Evolutionary conservation across 2,113 vertebrate genomes (phyloP).

Genomic region (Hippoglossus stenolepis): DNA sequence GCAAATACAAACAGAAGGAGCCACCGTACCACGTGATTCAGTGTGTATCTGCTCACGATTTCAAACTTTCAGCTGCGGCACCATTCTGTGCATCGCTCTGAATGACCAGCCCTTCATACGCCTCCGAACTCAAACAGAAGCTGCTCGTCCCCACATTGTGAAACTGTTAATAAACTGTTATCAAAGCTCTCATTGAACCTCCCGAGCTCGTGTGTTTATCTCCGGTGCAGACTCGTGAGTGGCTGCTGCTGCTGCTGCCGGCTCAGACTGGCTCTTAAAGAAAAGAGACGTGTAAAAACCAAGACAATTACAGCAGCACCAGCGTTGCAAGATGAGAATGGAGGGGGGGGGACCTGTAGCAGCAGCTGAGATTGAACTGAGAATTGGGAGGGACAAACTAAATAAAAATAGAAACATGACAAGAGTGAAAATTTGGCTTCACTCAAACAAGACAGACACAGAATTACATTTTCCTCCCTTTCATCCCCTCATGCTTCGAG

Average conservation of each 20-base stretch:
- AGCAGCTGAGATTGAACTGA: constrained; percentile 20
- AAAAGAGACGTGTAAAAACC: too few species aligned
- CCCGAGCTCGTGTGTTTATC: constrained; percentile 18
- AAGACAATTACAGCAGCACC: too few species aligned
- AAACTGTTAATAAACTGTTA: background rate
- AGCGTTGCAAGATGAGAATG: too few species aligned
- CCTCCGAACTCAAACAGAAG: background rate
- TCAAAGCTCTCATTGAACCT: background rate
- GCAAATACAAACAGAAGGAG: background rate
- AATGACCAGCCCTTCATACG: too few species aligned
- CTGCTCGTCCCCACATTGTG: background rate
- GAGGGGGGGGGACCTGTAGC: too few species aligned
- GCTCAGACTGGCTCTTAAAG: too few species aligned
- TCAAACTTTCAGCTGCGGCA: too few species aligned
- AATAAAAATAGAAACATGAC: too few species aligned
- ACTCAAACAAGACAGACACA: too few species aligned
- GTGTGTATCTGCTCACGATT: background rate
- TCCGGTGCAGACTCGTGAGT: background rate
- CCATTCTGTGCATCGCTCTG: too few species aligned
- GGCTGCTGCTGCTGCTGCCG: background rate
- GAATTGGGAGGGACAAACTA: constrained; percentile 1
- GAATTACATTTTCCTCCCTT: too few species aligned
- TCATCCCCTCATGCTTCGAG: background rate
- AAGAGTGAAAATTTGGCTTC: too few species aligned
- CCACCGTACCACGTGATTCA: background rate